phyloP scores from a whole-genome alignment of 2,113 vertebrate genomes.

The Brachionichthys hirsutus region DNA sequence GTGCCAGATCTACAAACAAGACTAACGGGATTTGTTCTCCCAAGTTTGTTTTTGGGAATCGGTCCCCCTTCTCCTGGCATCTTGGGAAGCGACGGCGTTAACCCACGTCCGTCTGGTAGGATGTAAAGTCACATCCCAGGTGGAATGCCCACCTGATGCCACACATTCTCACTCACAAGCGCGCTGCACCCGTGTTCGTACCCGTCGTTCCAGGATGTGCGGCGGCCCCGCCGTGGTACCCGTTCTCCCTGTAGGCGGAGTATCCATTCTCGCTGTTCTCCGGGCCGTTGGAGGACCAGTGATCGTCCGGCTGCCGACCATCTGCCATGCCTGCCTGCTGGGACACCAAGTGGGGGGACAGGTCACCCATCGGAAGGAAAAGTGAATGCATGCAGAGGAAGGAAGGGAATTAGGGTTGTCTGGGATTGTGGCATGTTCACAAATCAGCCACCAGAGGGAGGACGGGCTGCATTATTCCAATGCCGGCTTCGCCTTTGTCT shows the following conservation, averaged over 20 bases:
- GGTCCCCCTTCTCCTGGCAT: constrained; percentile 10
- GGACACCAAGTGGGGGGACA: constrained; percentile 35
- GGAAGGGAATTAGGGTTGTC: too few species aligned
- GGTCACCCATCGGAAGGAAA: constrained; percentile 37
- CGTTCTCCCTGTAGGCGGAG: constrained; percentile 69
- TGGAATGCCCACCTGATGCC: constrained; percentile 10
- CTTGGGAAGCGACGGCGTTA: constrained; percentile 16
- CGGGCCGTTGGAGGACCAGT: constrained; percentile 68
- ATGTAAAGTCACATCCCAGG: constrained; percentile 14
- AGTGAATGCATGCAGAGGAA: background rate
- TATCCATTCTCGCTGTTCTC: constrained; percentile 71
- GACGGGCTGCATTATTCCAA: background rate
- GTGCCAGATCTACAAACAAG: too few species aligned
- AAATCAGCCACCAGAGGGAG: constrained; percentile 52
- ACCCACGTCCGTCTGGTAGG: constrained; percentile 17
- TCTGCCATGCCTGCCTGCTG: constrained; percentile 73
- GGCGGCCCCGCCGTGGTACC: constrained; percentile 58
- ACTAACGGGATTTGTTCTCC: too few species aligned
- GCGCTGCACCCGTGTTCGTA: constrained; percentile 8
- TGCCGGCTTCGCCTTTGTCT: constrained; percentile 51
- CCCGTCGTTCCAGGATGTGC: constrained; percentile 59
- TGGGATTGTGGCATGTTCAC: background rate
- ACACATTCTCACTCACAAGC: background rate
- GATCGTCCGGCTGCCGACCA: constrained; percentile 67
- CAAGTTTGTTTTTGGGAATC: constrained; percentile 6